Base-by-base conservation (phyloP, 2,888 invertebrate species). In the Rhingia rostrata region DNA sequence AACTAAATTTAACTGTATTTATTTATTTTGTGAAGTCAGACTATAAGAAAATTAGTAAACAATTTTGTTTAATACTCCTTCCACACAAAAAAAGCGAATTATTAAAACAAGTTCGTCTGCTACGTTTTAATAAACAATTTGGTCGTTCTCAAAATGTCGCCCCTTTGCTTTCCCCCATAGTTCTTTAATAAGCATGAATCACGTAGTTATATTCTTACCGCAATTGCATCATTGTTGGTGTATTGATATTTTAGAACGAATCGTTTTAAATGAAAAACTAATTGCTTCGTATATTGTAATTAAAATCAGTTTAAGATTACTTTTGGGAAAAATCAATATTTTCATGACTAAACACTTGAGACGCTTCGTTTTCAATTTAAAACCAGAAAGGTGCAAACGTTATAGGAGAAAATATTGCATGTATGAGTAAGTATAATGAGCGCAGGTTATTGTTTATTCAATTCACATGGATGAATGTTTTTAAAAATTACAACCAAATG, bases 1-100 rank as follows among this genome's bases (percentile, higher is more conserved):
- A 87, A 89, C 88, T 74, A 41, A 33, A 30, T 53, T 30, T 47
- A 6, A 37, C 6, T 63, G 9, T 41, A 63, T 33, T 37, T 10
- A 22, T 32, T 35, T 39, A 54, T 22, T 22, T 22, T 22, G 22
- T 22, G 22, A 22, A 22, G 22, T 22, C 22, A 22, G 22, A n/a
- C 22, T 22, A 22, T 22, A 22, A 22, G 22, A 22, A 22, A 22
- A 22, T 22, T 1, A 22, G 1, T 22, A 22, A 22, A 22, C 22
- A 22, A 1, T 22, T 22, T 22, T 22, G 1, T 22, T 22, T 22
- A 22, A 22, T 22, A 22, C 2, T 22, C 2, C 22, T 22, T 22
- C 22, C 22, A 22, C 22, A 22, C 22, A 22, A 22, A 22, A 1
- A 22, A 22, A 22, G n/a, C n/a, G n/a, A n/a, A 22, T 22, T 22